Conservation (phyloP, 2,888 invertebrate species). For the Deilephila elpenor region DNA sequence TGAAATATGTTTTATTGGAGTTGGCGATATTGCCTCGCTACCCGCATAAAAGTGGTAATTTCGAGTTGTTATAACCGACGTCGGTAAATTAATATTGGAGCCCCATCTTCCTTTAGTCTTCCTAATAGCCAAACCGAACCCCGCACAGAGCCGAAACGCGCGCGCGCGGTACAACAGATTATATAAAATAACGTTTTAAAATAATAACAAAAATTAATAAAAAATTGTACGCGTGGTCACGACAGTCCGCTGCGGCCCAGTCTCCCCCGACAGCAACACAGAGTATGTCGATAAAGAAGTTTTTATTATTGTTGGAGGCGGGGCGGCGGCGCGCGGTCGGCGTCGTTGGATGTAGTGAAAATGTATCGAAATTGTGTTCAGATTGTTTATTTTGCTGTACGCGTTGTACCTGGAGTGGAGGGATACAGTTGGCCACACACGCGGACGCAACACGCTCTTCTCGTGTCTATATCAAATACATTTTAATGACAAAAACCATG, state of each 20-base stretch:
- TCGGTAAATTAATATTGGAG: not conserved
- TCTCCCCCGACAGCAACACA: conserved; percentile 17
- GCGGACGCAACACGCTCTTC: conserved; percentile 6
- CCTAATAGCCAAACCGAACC: conserved; percentile 65
- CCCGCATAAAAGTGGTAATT: no score
- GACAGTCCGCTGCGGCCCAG: conserved; percentile 48
- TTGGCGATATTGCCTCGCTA: no score
- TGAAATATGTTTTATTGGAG: no score
- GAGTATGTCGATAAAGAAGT: conserved; percentile 56
- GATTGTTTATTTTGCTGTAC: conserved; percentile 58
- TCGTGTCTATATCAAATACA: not conserved
- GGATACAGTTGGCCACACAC: conserved; percentile 39
- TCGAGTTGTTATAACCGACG: no score
- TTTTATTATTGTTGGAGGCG: conserved; percentile 63
- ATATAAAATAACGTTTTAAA: conserved; percentile 83
- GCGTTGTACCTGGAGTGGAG: conserved; percentile 76
- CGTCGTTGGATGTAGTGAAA: conserved; percentile 76
- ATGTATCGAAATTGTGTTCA: conserved; percentile 77
- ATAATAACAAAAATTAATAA: conserved; percentile 81
- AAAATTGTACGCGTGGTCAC: conserved; percentile 77
- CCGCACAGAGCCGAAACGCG: conserved; percentile 59
- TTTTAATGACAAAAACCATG: not conserved
- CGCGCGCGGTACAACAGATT: conserved; percentile 81
- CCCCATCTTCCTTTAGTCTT: conserved; percentile 77
- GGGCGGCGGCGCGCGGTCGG: conserved; percentile 52